Conservation (phyloP, 1,140 invertebrate genomes). For the Zophobas morio region DNA sequence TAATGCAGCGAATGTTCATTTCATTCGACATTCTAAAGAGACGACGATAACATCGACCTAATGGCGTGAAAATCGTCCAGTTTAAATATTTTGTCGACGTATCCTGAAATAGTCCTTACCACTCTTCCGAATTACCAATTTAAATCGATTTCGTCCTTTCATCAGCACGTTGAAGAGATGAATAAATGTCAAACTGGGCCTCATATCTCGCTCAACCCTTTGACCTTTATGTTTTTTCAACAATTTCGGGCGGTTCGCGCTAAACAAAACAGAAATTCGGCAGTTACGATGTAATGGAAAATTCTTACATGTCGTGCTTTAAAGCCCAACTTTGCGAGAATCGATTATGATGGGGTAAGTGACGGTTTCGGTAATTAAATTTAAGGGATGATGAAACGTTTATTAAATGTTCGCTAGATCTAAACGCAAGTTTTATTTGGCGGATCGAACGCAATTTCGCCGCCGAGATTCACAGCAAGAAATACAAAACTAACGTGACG, state of each 20-base stretch:
- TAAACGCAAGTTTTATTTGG: not conserved
- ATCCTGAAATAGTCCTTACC: constrained; percentile 10
- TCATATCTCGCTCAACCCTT: constrained; percentile 8
- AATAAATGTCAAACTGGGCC: constrained; percentile 29
- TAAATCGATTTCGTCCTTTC: constrained; percentile 26
- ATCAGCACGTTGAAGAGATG: constrained; percentile 17
- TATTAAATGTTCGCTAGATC: constrained; percentile 21
- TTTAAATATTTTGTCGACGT: constrained; percentile 3
- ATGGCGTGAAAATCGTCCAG: constrained; percentile 7
- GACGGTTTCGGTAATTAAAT: constrained; percentile 27
- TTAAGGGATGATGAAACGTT: constrained; percentile 27
- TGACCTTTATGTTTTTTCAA: constrained; percentile 28
- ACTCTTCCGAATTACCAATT: constrained; percentile 21
- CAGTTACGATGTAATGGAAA: not conserved
- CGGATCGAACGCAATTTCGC: not conserved
- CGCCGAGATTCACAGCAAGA: too few species aligned
- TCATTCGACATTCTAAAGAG: not conserved
- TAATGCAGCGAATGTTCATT: not conserved
- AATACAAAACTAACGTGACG: too few species aligned
- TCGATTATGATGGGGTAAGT: constrained; percentile 21
- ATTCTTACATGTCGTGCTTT: constrained; percentile 4
- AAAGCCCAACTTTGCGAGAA: not conserved
- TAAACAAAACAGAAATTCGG: not conserved
- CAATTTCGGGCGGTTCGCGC: not conserved
- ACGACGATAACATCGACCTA: not conserved